Evolutionary conservation across 2,797 vertebrate species (phyloP), one percentile per base, ranked within the genome.

Genomic region (Tapirus indicus): DNA sequence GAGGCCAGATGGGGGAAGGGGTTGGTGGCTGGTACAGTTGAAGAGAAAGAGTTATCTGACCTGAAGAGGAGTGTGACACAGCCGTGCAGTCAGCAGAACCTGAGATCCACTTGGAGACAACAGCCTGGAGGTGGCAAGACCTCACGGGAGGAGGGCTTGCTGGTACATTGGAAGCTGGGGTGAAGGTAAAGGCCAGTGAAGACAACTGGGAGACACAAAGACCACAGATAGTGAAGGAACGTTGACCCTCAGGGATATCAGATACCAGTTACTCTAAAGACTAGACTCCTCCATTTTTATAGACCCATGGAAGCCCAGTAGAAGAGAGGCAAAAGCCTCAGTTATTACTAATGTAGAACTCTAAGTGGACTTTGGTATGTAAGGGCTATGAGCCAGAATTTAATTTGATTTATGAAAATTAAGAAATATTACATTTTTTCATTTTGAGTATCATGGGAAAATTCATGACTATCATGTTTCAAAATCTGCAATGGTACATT

Each of bases 361-460:
- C 23, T 6, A 87, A 16, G 56, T 58, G 18, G 25, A 35, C 54
- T 80, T 88, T 12, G 13, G 60, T 68, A 32, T 78, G 41, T 41
- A 4, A 47, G 35, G 58, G 44, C 49, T 68, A 8, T 93, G 47
- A 87, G 74, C 56, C 64, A 96, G 64, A 75, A 88, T 91, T 91
- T 87, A 83, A 83, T 97, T 62, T 93, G 66, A 88, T 79, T 93
- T 87, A 75, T 84, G 35, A 93, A 96, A 93, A 91, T 94, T 91
- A 97, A 91, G 77, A 93, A 93, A 91, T 68, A 93, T 35, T 41
- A 74, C 58, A 17, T 86, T 64, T 56, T 92, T 93, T 41, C 23
- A 75, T 64, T n/a, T 49, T 88, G 32, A 78, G 29, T 90, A n/a
- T 91, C 41, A 74, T 71, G 52, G 85, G 75, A 75, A 91, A 64